These are phyloP conservation scores for Ancistrus triradiatus DNA, from an alignment of 2,113 vertebrate species.

Conservation along the genomic window DNA sequence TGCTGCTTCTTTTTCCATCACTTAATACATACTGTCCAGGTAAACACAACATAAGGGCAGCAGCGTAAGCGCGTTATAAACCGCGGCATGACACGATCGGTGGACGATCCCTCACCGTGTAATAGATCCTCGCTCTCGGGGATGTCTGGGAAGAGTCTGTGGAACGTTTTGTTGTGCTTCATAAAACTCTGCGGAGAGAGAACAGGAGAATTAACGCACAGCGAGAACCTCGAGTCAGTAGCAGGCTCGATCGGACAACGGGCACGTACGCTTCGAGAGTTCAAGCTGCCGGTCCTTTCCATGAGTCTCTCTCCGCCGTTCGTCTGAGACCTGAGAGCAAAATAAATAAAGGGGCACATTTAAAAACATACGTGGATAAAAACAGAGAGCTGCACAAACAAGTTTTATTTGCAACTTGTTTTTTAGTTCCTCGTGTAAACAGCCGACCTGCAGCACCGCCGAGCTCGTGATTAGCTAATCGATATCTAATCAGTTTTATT, in stretches of 20 bases:
- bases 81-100: background rate
- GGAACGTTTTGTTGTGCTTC: constrained; percentile 74
- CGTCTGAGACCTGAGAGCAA: constrained; percentile 59
- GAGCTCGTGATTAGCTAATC: too few species aligned
- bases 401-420: too few species aligned
- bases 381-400: background rate
- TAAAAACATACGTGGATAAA: background rate
- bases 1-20: background rate
- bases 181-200: constrained; percentile 62
- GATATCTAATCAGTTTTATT: too few species aligned
- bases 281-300: constrained; percentile 52
- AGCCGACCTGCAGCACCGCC: too few species aligned
- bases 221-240: background rate
- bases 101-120: constrained; percentile 62
- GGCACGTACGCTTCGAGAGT: constrained; percentile 55
- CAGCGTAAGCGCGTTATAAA: background rate
- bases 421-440: too few species aligned
- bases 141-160: constrained; percentile 75
- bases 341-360: background rate
- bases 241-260: background rate
- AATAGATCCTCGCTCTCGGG: constrained; percentile 65
- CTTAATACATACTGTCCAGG: background rate
- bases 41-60: background rate
- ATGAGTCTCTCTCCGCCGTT: constrained; percentile 56
- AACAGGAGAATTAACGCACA: background rate